Percentiles rank a stretch among this genome's conserved stretches.
These are phyloP conservation scores for Ophion costatus DNA, from an alignment of 2,888 invertebrate species.

Conservation along the genomic window DNA sequence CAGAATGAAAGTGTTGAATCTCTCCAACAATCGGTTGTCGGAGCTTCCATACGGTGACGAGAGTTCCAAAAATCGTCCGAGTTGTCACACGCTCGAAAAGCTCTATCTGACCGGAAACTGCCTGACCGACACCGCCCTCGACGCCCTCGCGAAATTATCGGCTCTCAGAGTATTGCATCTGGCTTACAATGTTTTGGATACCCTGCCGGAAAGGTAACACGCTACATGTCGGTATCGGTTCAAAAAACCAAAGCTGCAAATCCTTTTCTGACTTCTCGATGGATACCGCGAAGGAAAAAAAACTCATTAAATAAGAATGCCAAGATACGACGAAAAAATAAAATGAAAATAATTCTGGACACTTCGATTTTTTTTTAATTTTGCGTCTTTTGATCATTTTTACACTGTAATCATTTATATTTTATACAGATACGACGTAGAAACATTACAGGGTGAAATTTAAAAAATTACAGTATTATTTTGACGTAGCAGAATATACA, in stretches of 20 bases:
- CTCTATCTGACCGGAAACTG: slow-evolving; percentile 91
- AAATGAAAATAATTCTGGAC: no score
- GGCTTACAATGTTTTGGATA: slow-evolving; percentile 91
- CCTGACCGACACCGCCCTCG: slow-evolving; percentile 88
- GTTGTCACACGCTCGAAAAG: slow-evolving; percentile 85
- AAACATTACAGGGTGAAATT: no score
- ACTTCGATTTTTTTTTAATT: no score
- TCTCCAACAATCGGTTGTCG: slow-evolving; percentile 91
- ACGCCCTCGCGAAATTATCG: slow-evolving; percentile 87
- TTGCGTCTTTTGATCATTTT: no score
- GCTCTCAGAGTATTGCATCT: slow-evolving; percentile 90
- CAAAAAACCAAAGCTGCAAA: background rate
- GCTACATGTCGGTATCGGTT: background rate
- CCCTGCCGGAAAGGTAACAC: slow-evolving; percentile 87
- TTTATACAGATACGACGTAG: no score
- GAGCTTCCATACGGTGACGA: slow-evolving; percentile 88
- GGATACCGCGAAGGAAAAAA: background rate
- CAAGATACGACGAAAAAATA: no score
- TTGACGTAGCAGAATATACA: no score
- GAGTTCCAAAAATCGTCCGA: slow-evolving; percentile 75
- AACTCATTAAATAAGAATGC: background rate
- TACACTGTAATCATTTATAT: no score
- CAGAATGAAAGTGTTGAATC: slow-evolving; percentile 89
- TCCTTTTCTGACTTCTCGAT: background rate
- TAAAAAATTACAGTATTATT: no score